Evolutionary conservation across 92 coral and sea anemone species (phyloP), one percentile per base, ranked within the genome.

Genomic region (Nematostella vectensis): DNA sequence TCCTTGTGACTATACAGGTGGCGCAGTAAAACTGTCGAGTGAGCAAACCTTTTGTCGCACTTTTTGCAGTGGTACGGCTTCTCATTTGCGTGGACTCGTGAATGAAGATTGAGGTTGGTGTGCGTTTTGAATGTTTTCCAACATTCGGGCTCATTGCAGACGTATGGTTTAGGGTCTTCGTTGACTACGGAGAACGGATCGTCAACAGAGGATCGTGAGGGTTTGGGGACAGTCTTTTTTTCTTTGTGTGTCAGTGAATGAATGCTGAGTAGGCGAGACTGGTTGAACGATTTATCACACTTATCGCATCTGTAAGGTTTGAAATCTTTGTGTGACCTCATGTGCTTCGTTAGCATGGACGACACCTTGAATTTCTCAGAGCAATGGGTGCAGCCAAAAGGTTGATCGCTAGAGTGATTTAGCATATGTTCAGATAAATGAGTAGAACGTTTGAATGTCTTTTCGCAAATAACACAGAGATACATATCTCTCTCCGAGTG

Each of bases 361-460:
- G 72, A 55, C 48, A 54, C 43, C 29, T 66, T 66, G 36, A 66
- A 66, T 10, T 54, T 51, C 24, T 66, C 45, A 40, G 57, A 42
- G 44, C 72, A 66, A 22, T 54, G 47, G 2, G 62, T 66, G n/a
- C 72, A 66, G 9, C 72, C 72, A 45, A 54, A 66, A 13, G 72
- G 72, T 31, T 45, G 53, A 3, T 66, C 72, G 26, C 55, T 63
- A 4, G 62, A 66, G 24, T 66, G 72, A 0, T 52, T 26, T 11
- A 55, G 23, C 63, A 55, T 55, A 30, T 66, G 72, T 1, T 59
- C 72, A 1, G 72, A 40, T 2, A 66, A 47, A 13, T 55, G 53
- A 25, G 45, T 54, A 1, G 72, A 29, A 2, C 72, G 61, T 27
- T 55, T 66, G 56, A 66, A 66, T 13, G 29, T 28, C 22, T 66